These are phyloP conservation scores for Phenganax subtilis DNA, from an alignment of 92 coral and sea anemone species.

Conservation along the genomic window DNA sequence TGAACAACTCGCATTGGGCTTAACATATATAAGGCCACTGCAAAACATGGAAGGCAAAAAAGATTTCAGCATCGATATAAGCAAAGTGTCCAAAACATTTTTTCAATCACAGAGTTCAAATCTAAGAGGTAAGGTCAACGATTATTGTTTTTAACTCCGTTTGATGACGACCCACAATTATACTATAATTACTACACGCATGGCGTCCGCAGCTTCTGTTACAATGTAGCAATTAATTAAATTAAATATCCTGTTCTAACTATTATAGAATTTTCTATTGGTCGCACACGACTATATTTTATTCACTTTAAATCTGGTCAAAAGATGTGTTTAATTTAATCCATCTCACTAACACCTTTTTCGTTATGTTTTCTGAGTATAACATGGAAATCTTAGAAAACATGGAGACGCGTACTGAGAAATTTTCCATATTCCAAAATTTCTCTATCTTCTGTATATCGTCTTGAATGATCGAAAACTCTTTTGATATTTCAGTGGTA, in stretches of 20 bases:
- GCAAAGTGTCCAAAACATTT: not conserved
- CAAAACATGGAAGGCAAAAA: constrained; percentile 1
- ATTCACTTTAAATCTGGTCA: not conserved
- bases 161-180: not conserved
- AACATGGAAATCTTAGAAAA: not conserved
- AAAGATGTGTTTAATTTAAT: not conserved
- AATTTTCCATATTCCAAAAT: not conserved
- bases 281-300: too few relatives aligned
- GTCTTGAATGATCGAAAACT: too few relatives aligned
- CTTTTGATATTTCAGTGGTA: too few relatives aligned
- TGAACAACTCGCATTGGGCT: not conserved
- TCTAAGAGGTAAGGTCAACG: constrained; percentile 17
- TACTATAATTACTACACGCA: not conserved
- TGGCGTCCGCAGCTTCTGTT: not conserved
- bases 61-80: not conserved
- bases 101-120: constrained; percentile 2
- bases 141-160: not conserved
- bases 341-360: not conserved
- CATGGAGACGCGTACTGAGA: not conserved
- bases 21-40: constrained; percentile 1
- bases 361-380: not conserved
- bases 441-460: too few relatives aligned
- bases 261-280: too few relatives aligned
- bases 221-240: not conserved
- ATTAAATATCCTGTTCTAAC: not conserved